phyloP scores from a whole-genome alignment of 30 jellyfish, hydroid and myxozoan genomes.

The Turritopsis dohrnii region DNA sequence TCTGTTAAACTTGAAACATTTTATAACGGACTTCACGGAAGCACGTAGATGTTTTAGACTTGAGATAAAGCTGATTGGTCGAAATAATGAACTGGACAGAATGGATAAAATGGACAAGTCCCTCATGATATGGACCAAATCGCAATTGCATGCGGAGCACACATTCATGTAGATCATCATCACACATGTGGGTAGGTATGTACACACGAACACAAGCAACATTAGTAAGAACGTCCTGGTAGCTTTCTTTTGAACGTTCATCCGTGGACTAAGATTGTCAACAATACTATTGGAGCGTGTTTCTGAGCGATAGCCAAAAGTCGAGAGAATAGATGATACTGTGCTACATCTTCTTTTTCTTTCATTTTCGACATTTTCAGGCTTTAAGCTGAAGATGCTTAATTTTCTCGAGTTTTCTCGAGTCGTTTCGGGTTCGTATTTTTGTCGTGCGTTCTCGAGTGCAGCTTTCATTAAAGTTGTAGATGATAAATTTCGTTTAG shows the following conservation, averaged over 20 bases:
- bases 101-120: constrained; percentile 21
- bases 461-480: neutral
- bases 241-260: constrained; percentile 17
- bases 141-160: constrained; percentile 23
- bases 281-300: neutral
- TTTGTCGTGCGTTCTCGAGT: neutral
- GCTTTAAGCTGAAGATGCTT: neutral
- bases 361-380: neutral
- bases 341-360: neutral
- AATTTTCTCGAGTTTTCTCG: neutral
- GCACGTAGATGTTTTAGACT: constrained; percentile 17
- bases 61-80: constrained; percentile 18
- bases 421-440: neutral
- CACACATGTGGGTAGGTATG: constrained; percentile 28
- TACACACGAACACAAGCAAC: constrained; percentile 27
- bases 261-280: constrained; percentile 5
- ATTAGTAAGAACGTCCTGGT: constrained; percentile 15
- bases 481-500: neutral
- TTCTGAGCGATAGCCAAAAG: neutral
- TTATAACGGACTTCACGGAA: neutral
- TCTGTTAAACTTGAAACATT: neutral
- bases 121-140: constrained; percentile 14
- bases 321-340: neutral
- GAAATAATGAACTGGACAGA: constrained; percentile 33
- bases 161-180: constrained; percentile 29